Evolutionary conservation across 2,888 invertebrate species (phyloP).

Genomic region (Tenthredo livida): DNA sequence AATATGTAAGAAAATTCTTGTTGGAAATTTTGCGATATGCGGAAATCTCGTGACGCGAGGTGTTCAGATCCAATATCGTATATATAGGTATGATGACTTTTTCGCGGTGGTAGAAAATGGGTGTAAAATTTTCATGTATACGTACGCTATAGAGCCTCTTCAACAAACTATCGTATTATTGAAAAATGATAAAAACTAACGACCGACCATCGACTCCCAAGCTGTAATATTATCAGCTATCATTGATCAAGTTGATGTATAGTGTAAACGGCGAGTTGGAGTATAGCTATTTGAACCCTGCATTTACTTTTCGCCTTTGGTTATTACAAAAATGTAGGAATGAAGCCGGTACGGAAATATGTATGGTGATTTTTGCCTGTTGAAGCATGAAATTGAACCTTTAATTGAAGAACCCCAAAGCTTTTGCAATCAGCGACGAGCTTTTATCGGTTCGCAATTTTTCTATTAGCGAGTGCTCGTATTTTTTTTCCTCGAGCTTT

Average conservation of each 20-base stretch:
- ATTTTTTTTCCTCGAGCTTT: conserved; percentile 2
- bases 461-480: not conserved
- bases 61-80: not conserved
- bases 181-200: conserved; percentile 12
- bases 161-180: not conserved
- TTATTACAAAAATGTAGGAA: not conserved
- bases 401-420: not conserved
- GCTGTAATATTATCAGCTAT: not conserved
- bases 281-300: not conserved
- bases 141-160: not conserved
- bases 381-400: not conserved
- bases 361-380: not conserved
- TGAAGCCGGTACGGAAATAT: not conserved
- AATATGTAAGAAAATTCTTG: not conserved
- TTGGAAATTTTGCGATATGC: not conserved
- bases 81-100: not conserved
- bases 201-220: not conserved
- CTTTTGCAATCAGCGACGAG: not conserved
- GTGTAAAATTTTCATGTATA: not conserved
- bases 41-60: not conserved
- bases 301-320: not conserved
- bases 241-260: not conserved
- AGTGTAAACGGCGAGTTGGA: not conserved
- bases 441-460: not conserved
- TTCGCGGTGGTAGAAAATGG: not conserved